phyloP scores from a whole-genome alignment of 92 coral and sea anemone genomes.

The Porites rus region DNA sequence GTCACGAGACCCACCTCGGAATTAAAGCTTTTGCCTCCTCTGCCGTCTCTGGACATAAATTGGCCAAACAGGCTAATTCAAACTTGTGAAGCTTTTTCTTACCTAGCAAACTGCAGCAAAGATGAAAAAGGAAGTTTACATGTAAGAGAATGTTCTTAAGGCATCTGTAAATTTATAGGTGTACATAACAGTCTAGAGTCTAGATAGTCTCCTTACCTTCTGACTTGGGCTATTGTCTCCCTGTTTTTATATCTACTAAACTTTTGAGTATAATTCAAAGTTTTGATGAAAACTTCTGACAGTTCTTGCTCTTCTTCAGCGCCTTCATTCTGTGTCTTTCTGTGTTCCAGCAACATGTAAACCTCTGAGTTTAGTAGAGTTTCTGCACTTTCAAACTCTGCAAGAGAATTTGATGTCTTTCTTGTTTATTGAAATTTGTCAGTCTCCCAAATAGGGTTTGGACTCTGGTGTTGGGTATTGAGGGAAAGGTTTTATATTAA shows the following conservation, averaged over 20 bases:
- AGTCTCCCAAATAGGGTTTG: no score
- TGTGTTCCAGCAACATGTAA: conserved; percentile 97
- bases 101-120: conserved; percentile 83
- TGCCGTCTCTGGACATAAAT: conserved; percentile 97
- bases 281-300: conserved; percentile 96
- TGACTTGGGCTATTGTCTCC: conserved; percentile 97
- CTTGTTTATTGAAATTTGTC: background rate
- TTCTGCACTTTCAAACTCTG: conserved; percentile 98
- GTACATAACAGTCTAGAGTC: no score
- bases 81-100: conserved; percentile 97
- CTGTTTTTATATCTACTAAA: conserved; percentile 97
- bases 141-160: no score
- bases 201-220: conserved; percentile 64
- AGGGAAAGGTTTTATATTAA: no score
- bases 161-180: no score
- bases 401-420: background rate
- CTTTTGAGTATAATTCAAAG: conserved; percentile 88
- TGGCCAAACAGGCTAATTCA: conserved; percentile 98
- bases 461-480: no score
- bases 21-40: conserved; percentile 98
- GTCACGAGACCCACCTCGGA: conserved; percentile 85
- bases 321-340: conserved; percentile 94
- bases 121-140: background rate
- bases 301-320: conserved; percentile 97
- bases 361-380: conserved; percentile 96